Evolutionary conservation across 2,113 vertebrate species (phyloP), one percentile per base, ranked within the genome.

Genomic region (Triplophysa rosa): DNA sequence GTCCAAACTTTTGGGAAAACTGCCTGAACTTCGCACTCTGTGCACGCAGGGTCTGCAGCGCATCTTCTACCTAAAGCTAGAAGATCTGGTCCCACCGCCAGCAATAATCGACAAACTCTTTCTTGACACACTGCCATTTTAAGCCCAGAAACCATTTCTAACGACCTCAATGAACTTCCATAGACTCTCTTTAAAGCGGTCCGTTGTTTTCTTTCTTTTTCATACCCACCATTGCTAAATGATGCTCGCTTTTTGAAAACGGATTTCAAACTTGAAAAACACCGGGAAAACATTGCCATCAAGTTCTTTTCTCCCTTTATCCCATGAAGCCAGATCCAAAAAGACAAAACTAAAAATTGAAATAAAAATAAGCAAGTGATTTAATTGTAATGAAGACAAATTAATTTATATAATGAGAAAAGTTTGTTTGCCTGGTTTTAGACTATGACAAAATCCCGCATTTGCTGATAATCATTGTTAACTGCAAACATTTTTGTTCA

Each of bases 71-170:
- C 93, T 99, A 92, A 99, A 99, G 93, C 93, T 99, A 87, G 98
- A 99, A 86, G 98, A 99, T 80, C 94, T 99, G 90, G 97, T 99
- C 88, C 97, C 98, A 76, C 98, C 98, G n/a, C 98, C 98, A 84
- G 97, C 97, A 94, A 99, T 99, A 93, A 99, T 99, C 81, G 98
- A 99, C 94, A 99, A 98, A 94, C 95, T 98, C 82, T 99, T 98
- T 54, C 94, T 99, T 91, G 98, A 99, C 93, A 99, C 98, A 79
- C 91, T 99, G 87, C 98, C 98, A 89, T 99, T 99, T 87, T 99
- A 96, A 95, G 80, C 17, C 12, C 37, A 40, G 47, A 37, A 86
- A 65, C 79, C 33, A 45, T 77, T 79, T 80, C 64, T 86, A 80
- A 79, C 88, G 82, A 91, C 87, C 85, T 90, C 87, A 89, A 87